Conservation (phyloP, 2,113 vertebrate species). For the Corythoichthys intestinalis region DNA sequence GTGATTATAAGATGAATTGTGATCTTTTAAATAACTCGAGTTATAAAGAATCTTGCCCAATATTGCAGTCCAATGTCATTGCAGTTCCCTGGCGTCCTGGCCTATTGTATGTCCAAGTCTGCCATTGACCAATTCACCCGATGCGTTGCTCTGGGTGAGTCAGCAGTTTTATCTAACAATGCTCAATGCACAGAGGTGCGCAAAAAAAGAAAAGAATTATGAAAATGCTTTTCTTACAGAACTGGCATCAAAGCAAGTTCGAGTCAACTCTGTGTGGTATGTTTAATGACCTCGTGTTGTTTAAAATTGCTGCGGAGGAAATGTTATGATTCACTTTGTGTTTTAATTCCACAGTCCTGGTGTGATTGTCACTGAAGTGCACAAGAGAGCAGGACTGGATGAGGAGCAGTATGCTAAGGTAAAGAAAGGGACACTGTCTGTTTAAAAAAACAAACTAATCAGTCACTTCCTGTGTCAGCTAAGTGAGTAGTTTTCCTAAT, state of each 20-base stretch:
- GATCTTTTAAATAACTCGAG: too few relatives aligned
- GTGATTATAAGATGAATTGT: too few relatives aligned
- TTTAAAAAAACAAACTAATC: background rate
- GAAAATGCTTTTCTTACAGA: conserved; percentile 54
- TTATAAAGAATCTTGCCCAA: background rate
- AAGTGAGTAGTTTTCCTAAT: too few relatives aligned
- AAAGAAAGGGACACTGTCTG: background rate
- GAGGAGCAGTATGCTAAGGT: conserved; percentile 75
- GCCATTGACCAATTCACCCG: conserved; percentile 80
- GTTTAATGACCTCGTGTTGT: background rate
- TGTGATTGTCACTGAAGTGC: conserved; percentile 77
- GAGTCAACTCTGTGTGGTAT: conserved; percentile 76
- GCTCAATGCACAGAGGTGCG: background rate
- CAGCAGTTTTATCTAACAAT: background rate
- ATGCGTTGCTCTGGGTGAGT: conserved; percentile 74
- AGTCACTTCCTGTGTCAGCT: too few relatives aligned
- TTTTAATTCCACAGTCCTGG: conserved; percentile 64
- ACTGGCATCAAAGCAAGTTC: conserved; percentile 74
- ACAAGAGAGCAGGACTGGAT: conserved; percentile 74
- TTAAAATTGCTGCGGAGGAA: background rate
- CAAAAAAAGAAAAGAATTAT: background rate
- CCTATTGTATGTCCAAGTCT: conserved; percentile 80
- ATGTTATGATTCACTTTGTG: background rate
- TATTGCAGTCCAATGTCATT: background rate
- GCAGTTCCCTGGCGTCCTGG: conserved; percentile 77